Evolutionary conservation across 2,113 vertebrate species (phyloP).

Genomic region (Pelusios castaneus): DNA sequence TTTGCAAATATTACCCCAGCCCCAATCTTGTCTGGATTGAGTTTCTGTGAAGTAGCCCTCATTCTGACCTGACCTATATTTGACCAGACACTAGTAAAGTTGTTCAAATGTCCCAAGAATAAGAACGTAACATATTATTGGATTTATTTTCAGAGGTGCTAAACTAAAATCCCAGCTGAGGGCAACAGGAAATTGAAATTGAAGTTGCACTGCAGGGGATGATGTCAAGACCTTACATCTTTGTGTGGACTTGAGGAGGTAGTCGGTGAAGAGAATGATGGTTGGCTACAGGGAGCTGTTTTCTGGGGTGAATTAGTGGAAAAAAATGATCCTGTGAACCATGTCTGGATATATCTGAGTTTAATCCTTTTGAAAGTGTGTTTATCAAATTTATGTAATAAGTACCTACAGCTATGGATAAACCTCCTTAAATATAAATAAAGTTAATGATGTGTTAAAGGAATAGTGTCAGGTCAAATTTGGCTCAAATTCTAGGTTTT

Average conservation of each 20-base stretch:
- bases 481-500: neutral
- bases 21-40: neutral
- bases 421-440: neutral
- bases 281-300: neutral
- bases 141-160: neutral
- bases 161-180: neutral
- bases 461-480: neutral
- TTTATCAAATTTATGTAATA: conserved; percentile 23
- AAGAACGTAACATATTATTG: neutral
- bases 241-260: neutral
- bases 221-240: neutral
- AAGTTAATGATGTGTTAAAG: neutral
- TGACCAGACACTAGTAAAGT: neutral
- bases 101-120: neutral
- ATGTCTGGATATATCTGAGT: conserved; percentile 23
- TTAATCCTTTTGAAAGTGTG: conserved; percentile 40
- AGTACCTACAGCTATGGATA: conserved; percentile 49
- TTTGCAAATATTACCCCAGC: neutral
- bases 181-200: neutral
- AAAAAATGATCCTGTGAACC: neutral
- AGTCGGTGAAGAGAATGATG: neutral
- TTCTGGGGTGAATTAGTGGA: neutral
- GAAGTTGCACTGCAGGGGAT: neutral
- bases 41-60: fast-evolving
- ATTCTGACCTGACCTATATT: neutral